Conservation (phyloP, 2,888 invertebrate species). For the Cephus nigrinus region DNA sequence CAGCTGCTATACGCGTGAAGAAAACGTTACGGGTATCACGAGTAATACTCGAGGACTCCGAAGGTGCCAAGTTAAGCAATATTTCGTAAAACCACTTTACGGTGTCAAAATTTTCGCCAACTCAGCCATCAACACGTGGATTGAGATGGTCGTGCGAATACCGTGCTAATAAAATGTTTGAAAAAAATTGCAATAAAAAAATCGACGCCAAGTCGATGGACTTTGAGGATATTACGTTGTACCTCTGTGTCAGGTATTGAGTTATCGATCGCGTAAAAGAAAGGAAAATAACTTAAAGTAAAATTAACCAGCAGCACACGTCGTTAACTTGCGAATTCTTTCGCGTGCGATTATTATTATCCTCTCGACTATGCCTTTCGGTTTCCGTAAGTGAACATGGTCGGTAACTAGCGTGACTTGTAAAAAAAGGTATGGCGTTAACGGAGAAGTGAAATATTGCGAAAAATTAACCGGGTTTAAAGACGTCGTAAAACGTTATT, state of each 20-base stretch:
- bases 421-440: background rate
- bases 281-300: background rate
- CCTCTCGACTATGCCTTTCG: background rate
- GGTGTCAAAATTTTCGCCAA: constrained; percentile 51
- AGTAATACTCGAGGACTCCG: background rate
- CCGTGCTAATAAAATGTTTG: background rate
- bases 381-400: background rate
- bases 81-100: constrained; percentile 60
- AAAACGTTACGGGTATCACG: constrained; percentile 33
- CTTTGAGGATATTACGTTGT: background rate
- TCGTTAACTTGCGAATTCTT: background rate
- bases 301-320: background rate
- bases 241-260: background rate
- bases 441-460: background rate
- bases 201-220: background rate
- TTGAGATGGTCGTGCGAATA: background rate
- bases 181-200: background rate
- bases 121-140: constrained; percentile 40
- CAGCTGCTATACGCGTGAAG: constrained; percentile 26
- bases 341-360: background rate
- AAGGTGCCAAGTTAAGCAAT: constrained; percentile 49
- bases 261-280: background rate
- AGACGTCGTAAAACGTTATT: background rate
- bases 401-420: background rate
- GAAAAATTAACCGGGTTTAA: background rate